Conservation (phyloP, 2,113 vertebrate genomes). For the Anguilla rostrata region DNA sequence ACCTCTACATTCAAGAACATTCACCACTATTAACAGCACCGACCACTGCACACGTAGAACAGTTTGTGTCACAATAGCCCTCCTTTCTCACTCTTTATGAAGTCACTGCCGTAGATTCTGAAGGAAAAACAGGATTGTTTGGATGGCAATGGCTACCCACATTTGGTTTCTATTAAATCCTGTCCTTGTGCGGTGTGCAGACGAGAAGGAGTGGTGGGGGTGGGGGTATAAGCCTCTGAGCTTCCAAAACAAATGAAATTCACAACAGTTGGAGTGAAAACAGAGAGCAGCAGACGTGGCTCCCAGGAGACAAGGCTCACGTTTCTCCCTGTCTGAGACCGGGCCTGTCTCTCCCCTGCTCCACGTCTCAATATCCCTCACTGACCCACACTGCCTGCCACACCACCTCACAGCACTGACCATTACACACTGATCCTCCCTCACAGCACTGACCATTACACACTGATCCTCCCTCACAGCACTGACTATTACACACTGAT, state of each 20-base stretch:
- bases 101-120: background rate
- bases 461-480: background rate
- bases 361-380: background rate
- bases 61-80: background rate
- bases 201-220: constrained; percentile 38
- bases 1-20: background rate
- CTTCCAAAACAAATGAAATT: constrained; percentile 58
- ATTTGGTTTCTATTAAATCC: constrained; percentile 15
- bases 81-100: background rate
- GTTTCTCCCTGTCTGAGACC: constrained; percentile 43
- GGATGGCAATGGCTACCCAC: constrained; percentile 4
- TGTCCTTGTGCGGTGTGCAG: constrained; percentile 8
- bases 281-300: constrained; percentile 32
- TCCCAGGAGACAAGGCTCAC: background rate
- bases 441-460: background rate
- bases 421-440: too few species aligned
- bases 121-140: constrained; percentile 8
- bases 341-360: constrained; percentile 37
- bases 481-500: background rate
- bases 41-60: background rate
- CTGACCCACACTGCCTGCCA: constrained; percentile 34
- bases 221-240: constrained; percentile 36
- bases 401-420: constrained; percentile 45
- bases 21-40: background rate
- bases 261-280: constrained; percentile 57